These are phyloP conservation scores for Stratiomys singularior DNA, from an alignment of 2,888 invertebrate species.

Conservation along the genomic window DNA sequence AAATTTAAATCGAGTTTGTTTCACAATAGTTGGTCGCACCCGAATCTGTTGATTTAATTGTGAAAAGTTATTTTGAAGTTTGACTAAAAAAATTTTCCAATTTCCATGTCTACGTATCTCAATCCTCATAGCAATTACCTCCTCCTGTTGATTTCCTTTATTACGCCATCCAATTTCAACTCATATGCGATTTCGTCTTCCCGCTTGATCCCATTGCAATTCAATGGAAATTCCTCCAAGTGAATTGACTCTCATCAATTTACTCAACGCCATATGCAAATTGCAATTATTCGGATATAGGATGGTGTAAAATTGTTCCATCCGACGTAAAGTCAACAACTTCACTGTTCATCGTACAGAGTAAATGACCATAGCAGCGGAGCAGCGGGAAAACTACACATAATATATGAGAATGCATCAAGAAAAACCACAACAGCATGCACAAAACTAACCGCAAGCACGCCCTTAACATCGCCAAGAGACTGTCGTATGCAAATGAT, in stretches of 20 bases:
- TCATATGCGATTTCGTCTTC: not conserved
- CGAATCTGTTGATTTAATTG: too few relatives aligned
- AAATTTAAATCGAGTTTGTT: too few relatives aligned
- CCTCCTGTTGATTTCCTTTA: too few relatives aligned
- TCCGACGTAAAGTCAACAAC: not conserved
- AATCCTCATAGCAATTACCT: too few relatives aligned
- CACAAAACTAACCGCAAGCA: constrained; percentile 23
- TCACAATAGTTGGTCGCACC: too few relatives aligned
- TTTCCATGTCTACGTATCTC: too few relatives aligned
- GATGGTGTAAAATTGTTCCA: constrained; percentile 5
- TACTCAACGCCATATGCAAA: constrained; percentile 14
- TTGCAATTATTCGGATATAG: constrained; percentile 7
- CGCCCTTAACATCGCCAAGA: constrained; percentile 16
- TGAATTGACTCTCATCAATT: not conserved
- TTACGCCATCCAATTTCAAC: not conserved
- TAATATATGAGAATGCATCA: not conserved
- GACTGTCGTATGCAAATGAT: constrained; percentile 24
- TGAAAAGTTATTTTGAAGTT: too few relatives aligned
- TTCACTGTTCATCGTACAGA: too few relatives aligned
- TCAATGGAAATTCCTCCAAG: not conserved
- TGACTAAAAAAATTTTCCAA: too few relatives aligned
- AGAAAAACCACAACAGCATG: constrained; percentile 31
- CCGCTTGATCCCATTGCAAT: not conserved
- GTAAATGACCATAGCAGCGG: not conserved
- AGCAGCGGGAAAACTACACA: not conserved